phyloP scores from a whole-genome alignment of 2,888 invertebrate genomes.

The Rambutsinella grinnellia region DNA sequence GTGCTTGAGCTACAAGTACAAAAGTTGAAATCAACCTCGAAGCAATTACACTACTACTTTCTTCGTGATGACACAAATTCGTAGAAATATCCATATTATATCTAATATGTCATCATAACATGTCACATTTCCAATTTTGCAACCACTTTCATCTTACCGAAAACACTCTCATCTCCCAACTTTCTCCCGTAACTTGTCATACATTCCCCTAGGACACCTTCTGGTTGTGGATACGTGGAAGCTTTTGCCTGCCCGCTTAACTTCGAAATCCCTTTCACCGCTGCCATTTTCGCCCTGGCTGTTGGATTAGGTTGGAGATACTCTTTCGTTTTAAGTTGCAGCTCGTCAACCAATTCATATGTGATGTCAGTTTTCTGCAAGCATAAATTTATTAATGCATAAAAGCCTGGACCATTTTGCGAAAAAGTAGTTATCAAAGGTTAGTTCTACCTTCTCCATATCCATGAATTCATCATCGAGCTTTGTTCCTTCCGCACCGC shows the following conservation, averaged over 20 bases:
- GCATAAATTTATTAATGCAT: slow-evolving; percentile 7
- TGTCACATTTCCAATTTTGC: too few species aligned
- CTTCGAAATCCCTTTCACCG: slow-evolving; percentile 95
- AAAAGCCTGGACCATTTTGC: neutral
- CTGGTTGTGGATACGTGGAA: slow-evolving; percentile 98
- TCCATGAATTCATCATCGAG: slow-evolving; percentile 98
- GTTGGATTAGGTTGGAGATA: slow-evolving; percentile 99
- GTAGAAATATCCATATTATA: too few species aligned
- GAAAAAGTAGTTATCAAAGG: too few species aligned
- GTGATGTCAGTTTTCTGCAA: slow-evolving; percentile 97
- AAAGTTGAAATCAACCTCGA: too few species aligned
- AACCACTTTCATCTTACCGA: slow-evolving; percentile 82
- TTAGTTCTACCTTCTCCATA: slow-evolving; percentile 95
- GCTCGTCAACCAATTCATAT: slow-evolving; percentile 94
- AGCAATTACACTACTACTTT: too few species aligned
- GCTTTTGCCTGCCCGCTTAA: slow-evolving; percentile 96
- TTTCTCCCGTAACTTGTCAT: slow-evolving; percentile 96
- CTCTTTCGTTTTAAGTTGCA: slow-evolving; percentile 97
- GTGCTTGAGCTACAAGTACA: slow-evolving; percentile 86
- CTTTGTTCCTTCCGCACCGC: slow-evolving; percentile 99
- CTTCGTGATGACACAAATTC: too few species aligned
- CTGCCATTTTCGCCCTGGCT: slow-evolving; percentile 93
- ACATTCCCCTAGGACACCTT: slow-evolving; percentile 96
- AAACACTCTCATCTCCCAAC: slow-evolving; percentile 93
- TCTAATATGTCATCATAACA: too few species aligned